Percentiles rank a stretch among this genome's conserved stretches.
Conservation (phyloP, 1,140 invertebrate species). For the Meloidogyne chitwoodi region DNA sequence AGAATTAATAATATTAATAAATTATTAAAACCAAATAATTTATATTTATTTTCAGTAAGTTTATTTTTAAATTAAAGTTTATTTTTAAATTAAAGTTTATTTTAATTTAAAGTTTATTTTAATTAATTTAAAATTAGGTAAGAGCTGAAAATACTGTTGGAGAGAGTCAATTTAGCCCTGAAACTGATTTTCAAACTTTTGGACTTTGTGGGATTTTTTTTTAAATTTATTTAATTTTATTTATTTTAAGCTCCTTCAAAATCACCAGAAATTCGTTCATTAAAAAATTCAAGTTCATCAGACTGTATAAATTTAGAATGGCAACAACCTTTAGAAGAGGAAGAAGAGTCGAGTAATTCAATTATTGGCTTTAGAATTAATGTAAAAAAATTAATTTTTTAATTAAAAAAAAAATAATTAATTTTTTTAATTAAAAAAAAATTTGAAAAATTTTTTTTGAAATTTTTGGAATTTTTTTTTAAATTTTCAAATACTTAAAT, state of each 20-base stretch:
- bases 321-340: conserved; percentile 22
- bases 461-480: too few relatives aligned
- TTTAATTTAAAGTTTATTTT: too few relatives aligned
- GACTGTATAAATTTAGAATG: conserved; percentile 49
- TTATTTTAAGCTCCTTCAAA: conserved; percentile 35
- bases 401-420: too few relatives aligned
- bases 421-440: conserved; percentile 21
- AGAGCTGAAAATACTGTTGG: conserved; percentile 56
- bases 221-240: neutral
- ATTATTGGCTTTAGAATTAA: conserved; percentile 50
- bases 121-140: conserved; percentile 20
- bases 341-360: conserved; percentile 15
- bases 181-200: conserved; percentile 48
- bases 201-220: neutral
- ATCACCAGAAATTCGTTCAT: conserved; percentile 40
- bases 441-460: too few relatives aligned
- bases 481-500: too few relatives aligned
- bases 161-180: conserved; percentile 51
- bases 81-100: too few relatives aligned
- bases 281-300: conserved; percentile 39
- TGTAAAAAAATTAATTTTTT: conserved; percentile 23
- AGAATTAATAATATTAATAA: conserved; percentile 24
- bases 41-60: conserved; percentile 27
- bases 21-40: conserved; percentile 44
- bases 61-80: neutral